These are phyloP conservation scores for Trachelus troglodyta DNA, from an alignment of 2,888 invertebrate genomes.

Conservation along the genomic window DNA sequence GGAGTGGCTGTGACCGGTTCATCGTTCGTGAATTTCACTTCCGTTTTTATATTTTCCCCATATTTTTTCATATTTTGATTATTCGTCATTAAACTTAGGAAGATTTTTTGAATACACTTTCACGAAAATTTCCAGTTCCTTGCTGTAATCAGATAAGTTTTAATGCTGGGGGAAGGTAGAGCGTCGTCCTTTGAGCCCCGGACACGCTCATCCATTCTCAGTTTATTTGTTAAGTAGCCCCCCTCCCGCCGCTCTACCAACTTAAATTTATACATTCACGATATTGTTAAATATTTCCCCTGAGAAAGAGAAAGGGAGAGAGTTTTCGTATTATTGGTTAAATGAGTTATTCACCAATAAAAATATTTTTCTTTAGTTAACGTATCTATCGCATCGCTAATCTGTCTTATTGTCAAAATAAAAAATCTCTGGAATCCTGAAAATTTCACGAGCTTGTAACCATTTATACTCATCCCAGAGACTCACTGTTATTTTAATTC, in stretches of 20 bases:
- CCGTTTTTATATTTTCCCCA: neutral
- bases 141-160: neutral
- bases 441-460: neutral
- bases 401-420: neutral
- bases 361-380: neutral
- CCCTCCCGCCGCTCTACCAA: neutral
- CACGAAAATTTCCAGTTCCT: neutral
- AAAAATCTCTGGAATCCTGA: neutral
- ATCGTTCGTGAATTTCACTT: neutral
- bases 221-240: neutral
- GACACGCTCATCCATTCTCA: constrained; percentile 1
- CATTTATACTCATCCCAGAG: neutral
- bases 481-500: neutral
- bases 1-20: neutral
- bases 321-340: neutral
- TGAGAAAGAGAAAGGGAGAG: neutral
- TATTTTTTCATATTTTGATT: neutral
- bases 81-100: neutral
- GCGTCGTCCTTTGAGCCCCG: constrained; percentile 24
- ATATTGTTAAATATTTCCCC: neutral
- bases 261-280: neutral
- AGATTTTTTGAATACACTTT: neutral
- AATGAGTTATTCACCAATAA: neutral
- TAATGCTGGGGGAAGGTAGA: constrained; percentile 11
- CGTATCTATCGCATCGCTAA: neutral